Base-by-base conservation (phyloP, 2,113 vertebrate species). In the Xenotilapia flavipinnis region DNA sequence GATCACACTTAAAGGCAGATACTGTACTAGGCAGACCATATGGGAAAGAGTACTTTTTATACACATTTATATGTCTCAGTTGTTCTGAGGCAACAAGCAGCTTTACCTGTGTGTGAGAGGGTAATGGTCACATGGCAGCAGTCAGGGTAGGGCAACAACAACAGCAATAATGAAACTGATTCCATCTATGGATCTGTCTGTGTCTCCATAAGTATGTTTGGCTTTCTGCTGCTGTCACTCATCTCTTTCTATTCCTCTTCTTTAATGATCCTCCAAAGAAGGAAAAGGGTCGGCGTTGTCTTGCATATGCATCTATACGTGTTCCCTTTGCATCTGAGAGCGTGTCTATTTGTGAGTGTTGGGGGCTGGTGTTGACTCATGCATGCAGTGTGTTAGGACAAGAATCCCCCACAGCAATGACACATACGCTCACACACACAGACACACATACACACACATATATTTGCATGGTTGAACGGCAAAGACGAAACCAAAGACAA, bases 331-430 rank as follows among this genome's bases (percentile, higher is more conserved):
- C 42, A 87, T 91, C 11, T 75, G 79, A 79, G 51, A 49, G 79
- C 77, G 65, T 88, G 79, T 79, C 77, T 88, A 60, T 87, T 36
- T 91, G 81, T 83, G 85, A 73, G 83, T 56, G 58, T 68, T 45
- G 51, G 81, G 53, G 68, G 54, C 81, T 90, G 73, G 14, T 89
- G 89, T 93, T 92, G 91, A 93, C 80, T 94, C 92, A 92, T 89
- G 86, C 92, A 79, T 91, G 93, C 90, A 87, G 19, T 85, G 84
- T 56, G 49, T 88, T 87, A 91, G 90, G 83, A 91, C 88, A 86
- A 93, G 79, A 84, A 92, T 89, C 62, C 85, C 93, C 91, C 91
- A 86, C 9, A 91, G 91, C 93, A 86, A 62, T 87, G 58, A 79
- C 60, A 85, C 80, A 65, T 75, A 80, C 28, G n/a, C 40, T 56